Percentiles rank a stretch among this genome's conserved stretches.
These are phyloP conservation scores for Molossus alvarezi DNA, from an alignment of 2,797 vertebrate genomes.

Conservation along the genomic window DNA sequence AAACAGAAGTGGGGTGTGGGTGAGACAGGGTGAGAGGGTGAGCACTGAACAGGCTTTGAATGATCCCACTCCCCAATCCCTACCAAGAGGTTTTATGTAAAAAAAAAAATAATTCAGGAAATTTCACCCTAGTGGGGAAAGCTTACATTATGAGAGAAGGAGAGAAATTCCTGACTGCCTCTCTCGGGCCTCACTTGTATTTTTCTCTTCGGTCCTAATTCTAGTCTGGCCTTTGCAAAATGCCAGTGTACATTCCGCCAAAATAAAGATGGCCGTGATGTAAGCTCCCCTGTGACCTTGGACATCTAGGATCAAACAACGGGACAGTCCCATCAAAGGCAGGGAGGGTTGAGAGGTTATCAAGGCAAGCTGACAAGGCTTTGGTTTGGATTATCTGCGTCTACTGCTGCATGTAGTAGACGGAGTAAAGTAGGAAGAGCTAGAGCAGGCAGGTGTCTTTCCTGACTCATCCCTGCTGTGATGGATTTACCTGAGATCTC, in stretches of 20 bases:
- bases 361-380: background rate
- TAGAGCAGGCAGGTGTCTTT: background rate
- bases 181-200: background rate
- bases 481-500: background rate
- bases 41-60: background rate
- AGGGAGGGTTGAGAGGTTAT: constrained; percentile 54
- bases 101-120: background rate
- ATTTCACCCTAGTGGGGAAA: background rate
- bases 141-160: background rate
- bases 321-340: background rate
- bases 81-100: background rate
- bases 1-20: background rate
- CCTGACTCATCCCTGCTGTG: background rate
- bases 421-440: background rate
- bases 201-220: background rate
- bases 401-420: too few species aligned
- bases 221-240: constrained; percentile 47
- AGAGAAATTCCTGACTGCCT: background rate
- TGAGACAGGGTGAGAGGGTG: background rate
- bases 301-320: background rate
- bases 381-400: background rate
- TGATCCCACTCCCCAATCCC: background rate
- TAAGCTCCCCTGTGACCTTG: constrained; percentile 44
- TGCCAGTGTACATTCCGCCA: constrained; percentile 15
- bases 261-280: background rate